These are phyloP conservation scores for Phymatocera aterrima DNA, from an alignment of 2,888 invertebrate genomes.

Conservation along the genomic window DNA sequence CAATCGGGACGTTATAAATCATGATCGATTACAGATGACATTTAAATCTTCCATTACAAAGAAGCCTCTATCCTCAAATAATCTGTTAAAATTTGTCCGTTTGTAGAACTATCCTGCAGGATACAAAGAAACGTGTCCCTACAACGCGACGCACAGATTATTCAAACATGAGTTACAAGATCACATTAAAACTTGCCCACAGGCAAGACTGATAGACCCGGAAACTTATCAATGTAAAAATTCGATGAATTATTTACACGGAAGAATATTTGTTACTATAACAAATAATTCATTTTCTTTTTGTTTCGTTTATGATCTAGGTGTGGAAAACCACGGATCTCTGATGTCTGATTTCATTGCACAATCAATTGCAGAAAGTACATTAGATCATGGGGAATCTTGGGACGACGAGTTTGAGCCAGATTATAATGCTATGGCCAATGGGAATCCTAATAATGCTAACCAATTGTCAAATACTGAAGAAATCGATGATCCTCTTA, in stretches of 20 bases:
- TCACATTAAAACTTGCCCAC: slow-evolving; percentile 63
- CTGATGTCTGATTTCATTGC: slow-evolving; percentile 16
- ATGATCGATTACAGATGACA: too few species aligned
- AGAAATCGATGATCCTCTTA: background rate
- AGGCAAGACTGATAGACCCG: slow-evolving; percentile 52
- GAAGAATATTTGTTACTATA: background rate
- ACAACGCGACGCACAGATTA: slow-evolving; percentile 68
- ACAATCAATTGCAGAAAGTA: slow-evolving; percentile 47
- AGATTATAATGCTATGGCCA: background rate
- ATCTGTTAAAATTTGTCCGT: background rate
- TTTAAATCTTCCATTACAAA: too few species aligned
- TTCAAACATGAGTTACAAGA: slow-evolving; percentile 60
- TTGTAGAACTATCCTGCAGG: slow-evolving; percentile 63
- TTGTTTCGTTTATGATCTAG: slow-evolving; percentile 25
- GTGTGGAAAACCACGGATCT: slow-evolving; percentile 42
- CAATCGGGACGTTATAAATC: too few species aligned
- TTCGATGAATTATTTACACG: background rate
- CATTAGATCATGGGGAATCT: slow-evolving; percentile 56
- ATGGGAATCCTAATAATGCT: background rate
- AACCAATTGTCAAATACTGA: background rate
- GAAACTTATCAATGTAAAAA: slow-evolving; percentile 54
- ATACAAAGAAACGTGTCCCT: slow-evolving; percentile 68
- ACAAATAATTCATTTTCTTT: background rate
- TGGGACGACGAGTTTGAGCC: slow-evolving; percentile 58
- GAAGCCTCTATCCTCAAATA: background rate